Evolutionary conservation across 2,797 vertebrate genomes (phyloP).

Genomic region (Falco cherrug): DNA sequence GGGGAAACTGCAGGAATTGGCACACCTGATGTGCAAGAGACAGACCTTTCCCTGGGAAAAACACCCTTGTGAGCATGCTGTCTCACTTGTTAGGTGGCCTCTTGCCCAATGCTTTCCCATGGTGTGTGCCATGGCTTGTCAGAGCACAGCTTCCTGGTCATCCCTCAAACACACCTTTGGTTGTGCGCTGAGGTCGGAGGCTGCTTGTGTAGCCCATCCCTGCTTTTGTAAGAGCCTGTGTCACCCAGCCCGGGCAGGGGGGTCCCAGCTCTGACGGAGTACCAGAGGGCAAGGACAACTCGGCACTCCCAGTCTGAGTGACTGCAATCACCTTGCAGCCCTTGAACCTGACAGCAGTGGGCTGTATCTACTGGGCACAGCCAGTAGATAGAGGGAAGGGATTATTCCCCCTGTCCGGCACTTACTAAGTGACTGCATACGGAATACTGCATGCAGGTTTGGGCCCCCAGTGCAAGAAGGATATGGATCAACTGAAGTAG

Average conservation of each 20-base stretch:
- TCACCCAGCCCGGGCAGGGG: neutral
- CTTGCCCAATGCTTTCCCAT: neutral
- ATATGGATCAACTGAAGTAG: neutral
- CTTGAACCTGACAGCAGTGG: neutral
- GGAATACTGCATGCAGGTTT: neutral
- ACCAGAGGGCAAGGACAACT: neutral
- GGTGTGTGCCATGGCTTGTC: neutral
- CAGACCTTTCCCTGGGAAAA: neutral
- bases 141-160: neutral
- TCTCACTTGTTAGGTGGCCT: neutral
- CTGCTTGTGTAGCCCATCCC: fast-evolving
- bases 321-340: neutral
- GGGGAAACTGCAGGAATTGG: neutral
- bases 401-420: neutral
- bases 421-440: neutral
- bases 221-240: neutral
- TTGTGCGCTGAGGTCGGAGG: neutral
- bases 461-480: neutral
- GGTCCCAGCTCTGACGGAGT: neutral
- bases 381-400: neutral
- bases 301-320: neutral
- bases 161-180: neutral
- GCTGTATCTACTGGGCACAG: fast-evolving
- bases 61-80: neutral
- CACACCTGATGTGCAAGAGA: neutral